A percentile compares a stretch with the other conserved stretches of the same genome.
phyloP scores from a whole-genome alignment of 1,140 invertebrate genomes.

The Drosophila subpulchrella region DNA sequence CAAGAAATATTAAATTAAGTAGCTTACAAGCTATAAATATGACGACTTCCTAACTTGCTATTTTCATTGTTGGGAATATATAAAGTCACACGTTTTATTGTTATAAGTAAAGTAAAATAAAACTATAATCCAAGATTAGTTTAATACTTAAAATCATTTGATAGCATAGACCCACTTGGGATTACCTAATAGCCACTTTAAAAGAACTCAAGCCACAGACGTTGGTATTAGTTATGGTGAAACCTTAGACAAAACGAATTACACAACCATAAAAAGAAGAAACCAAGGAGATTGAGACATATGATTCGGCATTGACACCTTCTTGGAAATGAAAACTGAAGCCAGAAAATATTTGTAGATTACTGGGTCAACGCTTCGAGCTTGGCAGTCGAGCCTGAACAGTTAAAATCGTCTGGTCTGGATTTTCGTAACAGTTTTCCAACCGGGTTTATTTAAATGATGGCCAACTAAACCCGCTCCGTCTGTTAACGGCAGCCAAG shows the following conservation, averaged over 20 bases:
- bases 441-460: slow-evolving; percentile 75
- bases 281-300: slow-evolving; percentile 2
- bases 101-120: too few relatives aligned
- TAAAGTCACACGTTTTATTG: too few relatives aligned
- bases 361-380: slow-evolving; percentile 55
- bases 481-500: slow-evolving; percentile 55
- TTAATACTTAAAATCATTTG: background rate
- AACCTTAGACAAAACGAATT: background rate
- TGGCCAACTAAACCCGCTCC: slow-evolving; percentile 56
- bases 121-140: too few relatives aligned
- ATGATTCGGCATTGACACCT: slow-evolving; percentile 42
- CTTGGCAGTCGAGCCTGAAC: slow-evolving; percentile 20
- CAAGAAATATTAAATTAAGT: background rate
- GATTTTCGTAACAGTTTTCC: slow-evolving; percentile 61
- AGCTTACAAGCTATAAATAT: background rate
- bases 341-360: slow-evolving; percentile 44
- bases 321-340: slow-evolving; percentile 31
- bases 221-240: background rate
- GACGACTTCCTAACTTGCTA: too few relatives aligned
- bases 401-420: slow-evolving; percentile 19
- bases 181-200: background rate
- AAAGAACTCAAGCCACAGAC: background rate
- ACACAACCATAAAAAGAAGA: background rate
- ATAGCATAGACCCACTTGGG: background rate
- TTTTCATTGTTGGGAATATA: too few relatives aligned